Evolutionary conservation across 2,797 vertebrate genomes (phyloP), one percentile per base, ranked within the genome.

Genomic region (Typhlichthys eigenmanni): DNA sequence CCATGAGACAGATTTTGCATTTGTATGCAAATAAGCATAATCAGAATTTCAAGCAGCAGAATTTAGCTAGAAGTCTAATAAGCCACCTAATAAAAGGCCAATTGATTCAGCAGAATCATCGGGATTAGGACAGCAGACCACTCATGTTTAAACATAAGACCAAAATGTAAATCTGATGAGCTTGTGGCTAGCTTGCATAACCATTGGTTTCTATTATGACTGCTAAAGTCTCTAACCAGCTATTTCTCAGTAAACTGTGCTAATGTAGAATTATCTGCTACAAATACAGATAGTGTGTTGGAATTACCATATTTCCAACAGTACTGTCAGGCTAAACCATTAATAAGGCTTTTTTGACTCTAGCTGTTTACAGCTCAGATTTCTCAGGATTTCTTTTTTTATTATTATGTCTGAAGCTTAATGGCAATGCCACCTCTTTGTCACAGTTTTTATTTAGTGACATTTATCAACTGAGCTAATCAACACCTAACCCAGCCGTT

Each of bases 81-180:
- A 38, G 62, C 67, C 61, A 82, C 75, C 74, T 82, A 83, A 85
- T 84, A 76, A 68, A 76, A 64, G 71, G 61, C 29, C 46, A 68
- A 81, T 85, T 86, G 78, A 85, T 87, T 84, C 75, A 69, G 74
- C 74, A 48, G 71, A 77, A 76, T 85, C 74, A 72, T 65, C 73
- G 72, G 80, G 83, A 88, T 86, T 86, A 81, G 73, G 71, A 48
- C 61, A 47, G 81, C 68, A 76, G 79, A 72, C 69, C 61, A 66
- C 78, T 78, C 85, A 86, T 89, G 81, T 90, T 86, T 88, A 90
- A 85, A 80, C 75, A 89, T 87, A 78, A 85, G 73, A 71, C 17
- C 43, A 62, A 85, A 81, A 87, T 83, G 76, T 79, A 59, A 83
- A 75, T 80, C 80, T 85, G 78, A 86, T 81, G 74, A 85, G 75